Evolutionary conservation across 2,888 invertebrate species (phyloP).

Genomic region (Drosophila infuscata): DNA sequence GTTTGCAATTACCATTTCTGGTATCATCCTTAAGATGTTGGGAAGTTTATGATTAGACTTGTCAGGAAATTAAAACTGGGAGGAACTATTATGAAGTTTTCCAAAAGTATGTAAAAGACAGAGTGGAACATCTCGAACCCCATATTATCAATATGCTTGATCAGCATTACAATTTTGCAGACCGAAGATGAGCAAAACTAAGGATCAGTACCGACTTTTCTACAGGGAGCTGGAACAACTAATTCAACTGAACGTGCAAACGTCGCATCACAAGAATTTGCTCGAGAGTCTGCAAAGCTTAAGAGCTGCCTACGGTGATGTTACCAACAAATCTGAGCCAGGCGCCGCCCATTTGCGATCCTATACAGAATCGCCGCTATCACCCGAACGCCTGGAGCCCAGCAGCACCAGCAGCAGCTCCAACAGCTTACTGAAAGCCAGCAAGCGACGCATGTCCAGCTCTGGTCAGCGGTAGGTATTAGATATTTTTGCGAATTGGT

Average conservation of each 20-base stretch:
- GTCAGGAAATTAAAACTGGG: not conserved
- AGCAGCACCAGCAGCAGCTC: slow-evolving; percentile 45
- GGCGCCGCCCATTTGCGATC: slow-evolving; percentile 87
- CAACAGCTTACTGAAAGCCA: slow-evolving; percentile 66
- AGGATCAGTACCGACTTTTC: slow-evolving; percentile 95
- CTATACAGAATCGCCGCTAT: slow-evolving; percentile 94
- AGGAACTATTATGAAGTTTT: not conserved
- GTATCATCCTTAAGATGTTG: not conserved
- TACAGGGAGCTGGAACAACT: slow-evolving; percentile 96
- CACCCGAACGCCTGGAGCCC: slow-evolving; percentile 88
- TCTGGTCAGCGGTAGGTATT: slow-evolving; percentile 73
- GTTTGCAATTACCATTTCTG: too few relatives aligned
- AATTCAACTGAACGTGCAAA: slow-evolving; percentile 91
- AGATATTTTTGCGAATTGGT: not conserved
- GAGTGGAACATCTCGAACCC: not conserved
- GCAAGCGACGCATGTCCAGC: slow-evolving; percentile 76
- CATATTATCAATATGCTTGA: not conserved
- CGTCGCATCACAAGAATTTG: slow-evolving; percentile 91
- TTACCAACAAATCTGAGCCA: slow-evolving; percentile 87
- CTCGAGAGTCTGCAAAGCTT: slow-evolving; percentile 92
- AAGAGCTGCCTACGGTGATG: slow-evolving; percentile 85
- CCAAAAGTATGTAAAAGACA: not conserved
- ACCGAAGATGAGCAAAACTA: slow-evolving; percentile 87
- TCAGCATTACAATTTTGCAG: slow-evolving; percentile 48
- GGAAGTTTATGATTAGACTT: not conserved